Conservation (phyloP, 2,888 invertebrate genomes). For the Lycaena phlaeas region DNA sequence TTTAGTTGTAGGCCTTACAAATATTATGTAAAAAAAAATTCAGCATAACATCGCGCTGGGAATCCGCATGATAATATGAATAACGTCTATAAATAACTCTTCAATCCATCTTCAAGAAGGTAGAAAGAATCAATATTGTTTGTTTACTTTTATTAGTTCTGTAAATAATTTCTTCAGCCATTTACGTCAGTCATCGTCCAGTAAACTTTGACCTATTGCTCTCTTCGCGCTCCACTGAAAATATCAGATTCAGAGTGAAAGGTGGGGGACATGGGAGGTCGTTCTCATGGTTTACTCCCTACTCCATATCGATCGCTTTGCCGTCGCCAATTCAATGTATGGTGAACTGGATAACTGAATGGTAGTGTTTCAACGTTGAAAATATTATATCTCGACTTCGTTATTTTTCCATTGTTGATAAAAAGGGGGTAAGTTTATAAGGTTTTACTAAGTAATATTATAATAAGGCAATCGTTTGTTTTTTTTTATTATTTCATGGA, state of each 20-base stretch:
- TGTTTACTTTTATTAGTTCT: background rate
- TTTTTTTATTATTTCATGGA: too few relatives aligned
- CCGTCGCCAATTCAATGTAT: conserved; percentile 33
- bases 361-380: conserved; percentile 14
- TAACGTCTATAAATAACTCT: background rate
- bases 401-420: background rate
- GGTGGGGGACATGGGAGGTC: conserved; percentile 15
- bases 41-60: too few relatives aligned
- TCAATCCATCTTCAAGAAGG: background rate
- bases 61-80: too few relatives aligned
- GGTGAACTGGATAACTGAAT: conserved; percentile 20
- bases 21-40: too few relatives aligned
- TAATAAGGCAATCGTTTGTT: too few relatives aligned
- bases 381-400: background rate
- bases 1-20: too few relatives aligned
- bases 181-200: conserved; percentile 12
- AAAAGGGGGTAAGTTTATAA: background rate
- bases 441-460: too few relatives aligned
- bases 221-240: conserved; percentile 4
- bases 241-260: conserved; percentile 7
- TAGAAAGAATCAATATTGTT: background rate
- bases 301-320: conserved; percentile 43
- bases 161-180: conserved; percentile 10
- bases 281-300: conserved; percentile 20
- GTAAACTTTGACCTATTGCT: conserved; percentile 1